These are phyloP conservation scores for Uropetala carovei DNA, from an alignment of 2,888 invertebrate genomes.

Conservation along the genomic window DNA sequence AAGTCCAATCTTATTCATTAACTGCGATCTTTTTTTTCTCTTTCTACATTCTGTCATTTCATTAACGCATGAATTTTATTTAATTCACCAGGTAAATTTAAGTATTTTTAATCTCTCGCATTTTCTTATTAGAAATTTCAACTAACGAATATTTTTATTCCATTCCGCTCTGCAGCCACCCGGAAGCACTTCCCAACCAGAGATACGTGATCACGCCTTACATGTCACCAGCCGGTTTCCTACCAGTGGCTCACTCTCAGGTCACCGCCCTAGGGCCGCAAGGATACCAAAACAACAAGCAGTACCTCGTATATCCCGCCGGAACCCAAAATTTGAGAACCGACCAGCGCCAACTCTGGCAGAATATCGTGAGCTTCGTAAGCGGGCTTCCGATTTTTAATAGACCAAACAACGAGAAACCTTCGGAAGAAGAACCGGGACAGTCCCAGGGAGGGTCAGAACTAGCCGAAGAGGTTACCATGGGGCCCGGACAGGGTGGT, in stretches of 20 bases:
- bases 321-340: not conserved
- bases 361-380: not conserved
- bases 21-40: too few species aligned
- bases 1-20: too few species aligned
- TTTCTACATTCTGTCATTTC: too few species aligned
- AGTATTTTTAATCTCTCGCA: too few species aligned
- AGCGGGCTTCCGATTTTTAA: not conserved
- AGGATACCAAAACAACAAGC: not conserved
- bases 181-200: not conserved
- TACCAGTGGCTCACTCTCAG: not conserved
- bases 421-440: not conserved
- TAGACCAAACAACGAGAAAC: not conserved
- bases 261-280: not conserved
- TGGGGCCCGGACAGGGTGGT: not conserved
- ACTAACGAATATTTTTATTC: not conserved
- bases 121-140: not conserved
- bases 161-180: not conserved
- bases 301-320: not conserved
- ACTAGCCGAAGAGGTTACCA: not conserved
- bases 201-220: slow-evolving; percentile 3
- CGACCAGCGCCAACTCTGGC: not conserved
- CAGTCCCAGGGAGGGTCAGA: not conserved
- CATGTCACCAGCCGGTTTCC: not conserved
- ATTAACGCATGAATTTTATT: too few species aligned
- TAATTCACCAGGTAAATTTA: too few species aligned